Percentiles rank a stretch among this genome's conserved stretches.
Evolutionary conservation across 1,140 invertebrate species (phyloP).

Genomic region (Zaprionus lachaisei): DNA sequence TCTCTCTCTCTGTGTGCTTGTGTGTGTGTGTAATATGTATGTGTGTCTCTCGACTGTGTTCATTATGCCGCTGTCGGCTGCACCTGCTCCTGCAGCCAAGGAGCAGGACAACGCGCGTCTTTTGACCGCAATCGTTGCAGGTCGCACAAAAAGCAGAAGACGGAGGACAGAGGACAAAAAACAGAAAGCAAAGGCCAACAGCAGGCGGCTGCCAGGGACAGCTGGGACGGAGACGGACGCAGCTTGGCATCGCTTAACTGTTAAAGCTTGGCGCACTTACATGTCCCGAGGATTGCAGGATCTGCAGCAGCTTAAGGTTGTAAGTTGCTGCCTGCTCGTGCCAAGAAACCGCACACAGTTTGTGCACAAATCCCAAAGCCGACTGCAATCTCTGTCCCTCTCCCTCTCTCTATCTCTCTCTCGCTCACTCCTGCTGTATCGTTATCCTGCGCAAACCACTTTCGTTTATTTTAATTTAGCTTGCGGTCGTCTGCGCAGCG

Average conservation of each 20-base stretch:
- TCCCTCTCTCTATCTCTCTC: background rate
- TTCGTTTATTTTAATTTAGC: constrained; percentile 82
- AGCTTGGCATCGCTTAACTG: constrained; percentile 58
- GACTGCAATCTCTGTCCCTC: background rate
- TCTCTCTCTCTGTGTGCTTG: background rate
- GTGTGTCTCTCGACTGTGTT: constrained; percentile 19
- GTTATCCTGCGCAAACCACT: constrained; percentile 74
- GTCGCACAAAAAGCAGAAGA: constrained; percentile 18
- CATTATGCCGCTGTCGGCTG: constrained; percentile 14
- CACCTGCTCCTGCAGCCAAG: constrained; percentile 41
- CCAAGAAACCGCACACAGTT: constrained; percentile 58
- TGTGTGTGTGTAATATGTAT: constrained; percentile 20
- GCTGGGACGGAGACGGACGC: background rate
- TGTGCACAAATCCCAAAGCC: constrained; percentile 50
- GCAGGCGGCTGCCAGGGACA: constrained; percentile 2
- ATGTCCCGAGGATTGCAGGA: constrained; percentile 27
- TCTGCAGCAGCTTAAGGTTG: constrained; percentile 10
- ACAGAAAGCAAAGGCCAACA: constrained; percentile 49
- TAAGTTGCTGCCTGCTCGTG: constrained; percentile 38
- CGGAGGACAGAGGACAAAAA: constrained; percentile 1
- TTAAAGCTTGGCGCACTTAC: constrained; percentile 71
- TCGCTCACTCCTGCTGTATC: constrained; percentile 1
- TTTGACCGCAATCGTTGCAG: constrained; percentile 78
- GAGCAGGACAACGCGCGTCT: constrained; percentile 71
- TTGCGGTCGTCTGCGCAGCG: constrained; percentile 56